A percentile compares a stretch with the other conserved stretches of the same genome.
Evolutionary conservation across 1,140 invertebrate species (phyloP).

Genomic region (Apis dorsata): DNA sequence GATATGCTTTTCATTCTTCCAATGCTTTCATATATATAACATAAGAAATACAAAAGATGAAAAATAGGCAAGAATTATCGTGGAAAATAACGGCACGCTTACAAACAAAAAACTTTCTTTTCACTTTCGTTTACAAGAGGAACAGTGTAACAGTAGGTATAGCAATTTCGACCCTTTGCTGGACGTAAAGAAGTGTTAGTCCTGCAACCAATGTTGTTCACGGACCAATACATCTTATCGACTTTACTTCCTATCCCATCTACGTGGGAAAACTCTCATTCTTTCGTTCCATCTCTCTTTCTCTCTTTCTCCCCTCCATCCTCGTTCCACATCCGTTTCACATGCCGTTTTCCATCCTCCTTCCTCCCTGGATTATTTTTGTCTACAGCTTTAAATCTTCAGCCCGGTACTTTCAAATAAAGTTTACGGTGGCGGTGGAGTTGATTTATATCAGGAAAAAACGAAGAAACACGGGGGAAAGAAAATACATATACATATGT

Average conservation of each 20-base stretch:
- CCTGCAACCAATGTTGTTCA: conserved; percentile 65
- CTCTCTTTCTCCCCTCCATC: neutral
- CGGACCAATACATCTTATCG: conserved; percentile 69
- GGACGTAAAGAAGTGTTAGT: conserved; percentile 66
- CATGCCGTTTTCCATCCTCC: conserved; percentile 44
- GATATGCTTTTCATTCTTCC: too few relatives aligned
- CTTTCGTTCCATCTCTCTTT: conserved; percentile 24
- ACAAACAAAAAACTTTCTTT: conserved; percentile 37
- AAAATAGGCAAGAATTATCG: too few relatives aligned
- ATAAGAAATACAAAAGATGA: too few relatives aligned
- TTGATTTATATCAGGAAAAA: conserved; percentile 68
- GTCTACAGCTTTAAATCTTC: conserved; percentile 70
- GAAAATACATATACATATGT: neutral
- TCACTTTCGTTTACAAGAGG: conserved; percentile 47
- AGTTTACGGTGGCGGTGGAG: conserved; percentile 67
- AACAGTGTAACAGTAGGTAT: conserved; percentile 45
- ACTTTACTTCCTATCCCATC: conserved; percentile 68
- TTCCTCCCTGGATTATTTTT: conserved; percentile 65
- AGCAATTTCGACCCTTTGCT: conserved; percentile 55
- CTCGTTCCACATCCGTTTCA: conserved; percentile 19
- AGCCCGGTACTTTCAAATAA: conserved; percentile 68
- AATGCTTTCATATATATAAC: too few relatives aligned
- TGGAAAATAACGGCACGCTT: neutral
- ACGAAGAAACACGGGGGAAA: conserved; percentile 41
- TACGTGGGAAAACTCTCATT: conserved; percentile 67